Evolutionary conservation across 2,113 vertebrate genomes (phyloP).

Genomic region (Cyanocitta stelleri): DNA sequence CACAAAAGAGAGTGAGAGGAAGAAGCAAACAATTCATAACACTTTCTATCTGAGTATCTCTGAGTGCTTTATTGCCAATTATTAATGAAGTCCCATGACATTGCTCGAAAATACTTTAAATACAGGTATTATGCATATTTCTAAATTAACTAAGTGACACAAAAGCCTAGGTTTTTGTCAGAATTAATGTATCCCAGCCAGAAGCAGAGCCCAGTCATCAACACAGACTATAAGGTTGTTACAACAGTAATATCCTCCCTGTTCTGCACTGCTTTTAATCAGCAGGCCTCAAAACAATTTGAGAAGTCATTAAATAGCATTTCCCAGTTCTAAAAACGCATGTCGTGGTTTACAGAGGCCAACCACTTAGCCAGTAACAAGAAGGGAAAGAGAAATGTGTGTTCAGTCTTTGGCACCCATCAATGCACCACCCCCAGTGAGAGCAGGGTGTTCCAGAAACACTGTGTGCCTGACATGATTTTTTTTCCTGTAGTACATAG

Average conservation of each 20-base stretch:
- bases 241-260: neutral
- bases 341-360: neutral
- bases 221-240: neutral
- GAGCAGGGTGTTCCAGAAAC: neutral
- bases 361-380: neutral
- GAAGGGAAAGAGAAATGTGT: neutral
- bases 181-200: neutral
- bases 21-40: neutral
- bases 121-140: neutral
- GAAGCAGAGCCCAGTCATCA: neutral
- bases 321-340: neutral
- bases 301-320: neutral
- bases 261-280: neutral
- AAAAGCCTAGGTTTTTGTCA: neutral
- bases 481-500: neutral
- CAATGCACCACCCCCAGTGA: neutral
- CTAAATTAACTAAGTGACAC: neutral
- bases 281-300: neutral
- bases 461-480: neutral
- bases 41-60: neutral
- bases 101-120: conserved; percentile 1
- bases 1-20: neutral
- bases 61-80: conserved; percentile 12
- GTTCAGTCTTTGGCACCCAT: neutral
- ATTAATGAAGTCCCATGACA: neutral